Conservation (phyloP, 2,113 vertebrate genomes). For the Phalacrocorax brasilianus region DNA sequence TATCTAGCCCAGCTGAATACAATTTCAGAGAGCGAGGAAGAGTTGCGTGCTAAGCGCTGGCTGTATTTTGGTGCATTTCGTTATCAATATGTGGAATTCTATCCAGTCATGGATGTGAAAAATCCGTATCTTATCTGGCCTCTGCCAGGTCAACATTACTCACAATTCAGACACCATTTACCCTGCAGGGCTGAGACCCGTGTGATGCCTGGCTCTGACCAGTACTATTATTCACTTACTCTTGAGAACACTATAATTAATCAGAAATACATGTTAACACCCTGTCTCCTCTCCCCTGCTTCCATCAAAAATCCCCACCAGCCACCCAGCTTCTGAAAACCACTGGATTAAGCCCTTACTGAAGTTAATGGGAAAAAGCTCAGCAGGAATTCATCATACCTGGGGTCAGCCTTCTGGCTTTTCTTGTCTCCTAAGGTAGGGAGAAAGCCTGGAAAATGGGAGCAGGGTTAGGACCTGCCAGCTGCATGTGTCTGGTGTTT, state of each 20-base stretch:
- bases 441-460: not conserved
- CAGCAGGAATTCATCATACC: constrained; percentile 37
- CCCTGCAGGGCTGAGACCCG: constrained; percentile 60
- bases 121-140: constrained; percentile 61
- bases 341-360: constrained; percentile 34
- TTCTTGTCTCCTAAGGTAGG: not conserved
- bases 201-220: constrained; percentile 69
- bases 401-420: constrained; percentile 13
- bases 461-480: not conserved
- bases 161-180: constrained; percentile 68
- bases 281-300: constrained; percentile 56
- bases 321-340: constrained; percentile 63
- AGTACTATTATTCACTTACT: constrained; percentile 70
- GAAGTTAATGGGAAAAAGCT: constrained; percentile 55
- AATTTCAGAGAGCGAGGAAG: not conserved
- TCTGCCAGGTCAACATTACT: constrained; percentile 67
- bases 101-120: constrained; percentile 44
- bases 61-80: constrained; percentile 15
- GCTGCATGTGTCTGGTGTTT: not conserved
- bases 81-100: constrained; percentile 60
- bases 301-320: constrained; percentile 50
- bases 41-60: not conserved
- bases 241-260: constrained; percentile 62
- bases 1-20: not conserved
- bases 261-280: constrained; percentile 68